Percentiles rank a stretch among this genome's conserved stretches.
phyloP scores from a whole-genome alignment of 2,113 vertebrate genomes.

The Meles meles region DNA sequence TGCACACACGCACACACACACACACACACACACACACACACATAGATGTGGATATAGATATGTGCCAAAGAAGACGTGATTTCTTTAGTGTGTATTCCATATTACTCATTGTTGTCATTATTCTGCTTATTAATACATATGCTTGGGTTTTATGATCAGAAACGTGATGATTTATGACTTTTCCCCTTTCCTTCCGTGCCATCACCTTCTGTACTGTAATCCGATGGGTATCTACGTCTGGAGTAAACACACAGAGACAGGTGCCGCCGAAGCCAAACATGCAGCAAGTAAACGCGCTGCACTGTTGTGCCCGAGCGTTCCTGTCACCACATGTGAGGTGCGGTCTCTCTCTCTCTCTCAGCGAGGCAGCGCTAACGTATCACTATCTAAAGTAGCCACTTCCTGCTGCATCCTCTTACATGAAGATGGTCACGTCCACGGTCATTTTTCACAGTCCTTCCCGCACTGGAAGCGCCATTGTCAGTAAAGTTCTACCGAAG shows the following conservation, averaged over 20 bases:
- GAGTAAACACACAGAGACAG: background rate
- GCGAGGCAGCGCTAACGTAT: too few relatives aligned
- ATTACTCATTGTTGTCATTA: background rate
- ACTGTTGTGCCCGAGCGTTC: accelerated
- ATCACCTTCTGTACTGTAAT: background rate
- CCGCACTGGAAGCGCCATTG: accelerated
- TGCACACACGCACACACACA: too few relatives aligned
- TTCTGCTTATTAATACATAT: background rate
- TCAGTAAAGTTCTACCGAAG: background rate
- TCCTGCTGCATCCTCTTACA: background rate
- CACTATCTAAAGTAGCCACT: background rate
- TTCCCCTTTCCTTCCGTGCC: too few relatives aligned
- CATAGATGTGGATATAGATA: background rate
- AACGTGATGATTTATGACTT: accelerated
- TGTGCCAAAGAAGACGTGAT: background rate
- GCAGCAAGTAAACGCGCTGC: accelerated
- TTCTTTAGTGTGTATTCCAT: background rate
- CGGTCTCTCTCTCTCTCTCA: background rate
- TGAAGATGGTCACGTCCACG: background rate
- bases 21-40: background rate
- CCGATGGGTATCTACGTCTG: background rate
- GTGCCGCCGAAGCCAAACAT: background rate
- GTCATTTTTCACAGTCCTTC: background rate
- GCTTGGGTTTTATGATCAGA: background rate
- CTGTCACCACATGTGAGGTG: background rate